Base-by-base conservation (phyloP, 2,797 vertebrate species). In the Perodicticus potto region DNA sequence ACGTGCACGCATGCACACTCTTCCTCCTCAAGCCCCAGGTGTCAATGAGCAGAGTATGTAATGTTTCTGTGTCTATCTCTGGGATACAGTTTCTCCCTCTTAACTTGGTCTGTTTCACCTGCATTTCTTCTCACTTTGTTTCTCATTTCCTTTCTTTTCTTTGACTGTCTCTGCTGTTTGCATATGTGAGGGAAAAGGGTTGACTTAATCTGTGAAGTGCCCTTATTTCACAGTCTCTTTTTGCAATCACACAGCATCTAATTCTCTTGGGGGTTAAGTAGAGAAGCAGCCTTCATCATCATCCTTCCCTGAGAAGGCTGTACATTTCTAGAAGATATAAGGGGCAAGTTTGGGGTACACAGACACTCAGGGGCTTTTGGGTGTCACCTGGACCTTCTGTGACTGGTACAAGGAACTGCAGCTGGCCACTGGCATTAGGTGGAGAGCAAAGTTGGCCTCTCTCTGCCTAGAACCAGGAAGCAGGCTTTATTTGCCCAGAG, bases 391-490 rank as follows among this genome's bases (percentile, higher is more conserved):
- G 16, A 61, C 61, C 76, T 78, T 86, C 81, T 23, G 45, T 19
- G 59, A 45, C 3, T 4, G 32, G 34, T 59, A 23, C 12, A 9
- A 49, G 45, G 65, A 76, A 69, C 85, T 80, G 49, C 32, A 37
- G 85, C 78, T 91, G 91, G 86, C 82, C 34, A 13, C 74, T 45
- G 29, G 61, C 65, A 19, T 92, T 95, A 82, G 95, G 80, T 96
- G 89, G 74, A 96, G 88, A 82, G 53, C 67, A 76, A 45, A 67
- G 45, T 53, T 93, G 92, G 94, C 61, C 55, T 81, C 81, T 25
- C 37, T 95, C 27, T 67, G 93, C 43, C 76, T 89, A 96, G 91
- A 97, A 91, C 83, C 72, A 94, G 94, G 93, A 96, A 97, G 94
- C 57, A 91, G 86, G 65, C 91, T 97, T 86, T 92, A 86, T 95